Evolutionary conservation across 2,888 invertebrate species (phyloP), one percentile per base, ranked within the genome.

Genomic region (Ornithoptera priamus): DNA sequence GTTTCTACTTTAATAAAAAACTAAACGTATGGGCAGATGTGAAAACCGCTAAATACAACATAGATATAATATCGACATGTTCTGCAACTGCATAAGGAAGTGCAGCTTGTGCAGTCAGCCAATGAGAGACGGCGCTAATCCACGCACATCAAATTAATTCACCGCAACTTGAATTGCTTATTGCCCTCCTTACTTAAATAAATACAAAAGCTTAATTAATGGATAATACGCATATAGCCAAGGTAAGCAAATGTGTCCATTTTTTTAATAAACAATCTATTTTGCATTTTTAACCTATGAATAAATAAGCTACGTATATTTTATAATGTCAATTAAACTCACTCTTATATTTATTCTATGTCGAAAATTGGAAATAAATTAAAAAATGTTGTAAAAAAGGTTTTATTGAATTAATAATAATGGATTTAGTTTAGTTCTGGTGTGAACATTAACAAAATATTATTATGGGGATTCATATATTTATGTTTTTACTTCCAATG

Each of bases 21-120:
- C 53, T 18, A 5, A n/a, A 53, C 53, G 69, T 72, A 74, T 68
- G 71, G 85, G 89, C 92, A 91, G 92, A 90, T 91, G 92, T 84
- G 84, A 83, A 82, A 85, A 84, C 79, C 74, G 80, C 73, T 79
- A 80, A 83, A 82, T 81, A 82, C 86, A 82, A 81, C 84, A 82
- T 82, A 81, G 80, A 78, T 78, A 79, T 82, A 81, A 78, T 89
- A 89, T 88, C 89, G 77, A 67, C 78, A 74, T 85, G 90, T 89
- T 91, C 91, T 88, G 92, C 90, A 89, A 88, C 85, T 86, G 86
- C 83, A 82, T 76, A 80, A 78, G 75, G 72, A 72, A 73, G 62
- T 79, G 91, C 92, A 92, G 89, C 92, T 92, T 92, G 90, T 75
- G 78, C 67, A 72, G 71, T 74, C 83, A 81, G 79, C 92, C 92